Base-by-base conservation (phyloP, 92 coral and sea anemone species). In the Epizoanthus ramosus region DNA sequence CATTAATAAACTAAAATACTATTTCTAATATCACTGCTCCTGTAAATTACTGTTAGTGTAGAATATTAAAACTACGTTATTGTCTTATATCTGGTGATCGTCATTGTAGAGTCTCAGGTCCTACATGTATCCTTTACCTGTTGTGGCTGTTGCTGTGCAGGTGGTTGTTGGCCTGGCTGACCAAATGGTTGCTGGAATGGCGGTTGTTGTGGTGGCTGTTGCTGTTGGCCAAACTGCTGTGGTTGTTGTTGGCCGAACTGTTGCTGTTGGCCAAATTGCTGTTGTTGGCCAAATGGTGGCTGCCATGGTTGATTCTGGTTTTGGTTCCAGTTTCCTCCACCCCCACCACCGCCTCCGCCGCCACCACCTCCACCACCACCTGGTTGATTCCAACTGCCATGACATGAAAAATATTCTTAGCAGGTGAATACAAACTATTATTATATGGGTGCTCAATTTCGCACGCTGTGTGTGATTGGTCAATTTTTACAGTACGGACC, bases 151-250 rank as follows among this genome's bases (percentile, higher is more conserved):
- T 85, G 87, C 65, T 90, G 95, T 8, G 85, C 60, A 72, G 47
- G 28, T 89, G 92, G 88, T 61, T 92, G 95, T 61, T 81, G 60
- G 5, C 84, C 83, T 22, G 86, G 91, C 65, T 88, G 94, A 31
- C 80, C 84, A 59, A 88, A 64, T 79, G 81, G 95, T 10, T 86
- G 91, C 64, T 91, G 98, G 54, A 89, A 93, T 39, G 90, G 95
- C 18, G 84, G 83, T 21, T 86, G 74, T 53, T 92, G 91, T 33
- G 92, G 98, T 53, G 87, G 94, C 77, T 90, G 98, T 50, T 90
- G 94, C 53, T 91, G 93, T 59, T 89, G 93, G 4, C 87, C 87
- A 13, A 86, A 84, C 31, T 83, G 83, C 31, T 85, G 86, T 50
- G 80, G 88, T 76, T 85, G 85, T 21, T 87, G 90, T 53, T 86